Evolutionary conservation across 2,797 vertebrate genomes (phyloP).

Genomic region (Rhabdophis nuchalis): DNA sequence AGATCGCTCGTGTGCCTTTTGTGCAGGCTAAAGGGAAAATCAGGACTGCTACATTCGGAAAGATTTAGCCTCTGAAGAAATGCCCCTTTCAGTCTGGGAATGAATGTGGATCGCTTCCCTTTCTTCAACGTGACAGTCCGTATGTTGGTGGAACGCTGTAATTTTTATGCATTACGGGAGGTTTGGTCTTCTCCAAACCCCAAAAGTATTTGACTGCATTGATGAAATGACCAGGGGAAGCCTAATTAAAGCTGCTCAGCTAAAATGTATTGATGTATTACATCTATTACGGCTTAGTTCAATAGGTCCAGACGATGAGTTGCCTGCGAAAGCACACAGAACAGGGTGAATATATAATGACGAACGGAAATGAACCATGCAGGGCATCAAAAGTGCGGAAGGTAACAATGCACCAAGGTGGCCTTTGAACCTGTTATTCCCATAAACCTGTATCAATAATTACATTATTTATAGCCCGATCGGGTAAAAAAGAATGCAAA

Average conservation of each 20-base stretch:
- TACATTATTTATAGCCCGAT: constrained; percentile 35
- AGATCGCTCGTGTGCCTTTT: neutral
- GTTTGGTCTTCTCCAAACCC: constrained; percentile 81
- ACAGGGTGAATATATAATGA: constrained; percentile 94
- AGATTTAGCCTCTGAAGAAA: neutral
- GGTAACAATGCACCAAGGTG: constrained; percentile 63
- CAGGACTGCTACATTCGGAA: constrained; percentile 3
- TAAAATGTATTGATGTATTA: constrained; percentile 99
- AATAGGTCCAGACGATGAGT: constrained; percentile 87
- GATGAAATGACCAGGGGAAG: constrained; percentile 95
- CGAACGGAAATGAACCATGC: constrained; percentile 53
- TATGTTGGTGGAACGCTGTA: constrained; percentile 60
- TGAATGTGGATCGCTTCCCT: constrained; percentile 69
- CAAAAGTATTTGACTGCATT: constrained; percentile 79
- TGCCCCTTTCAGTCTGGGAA: constrained; percentile 51
- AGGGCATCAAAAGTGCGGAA: constrained; percentile 64
- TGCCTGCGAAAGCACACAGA: constrained; percentile 85
- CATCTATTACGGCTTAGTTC: constrained; percentile 95
- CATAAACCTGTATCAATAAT: constrained; percentile 18
- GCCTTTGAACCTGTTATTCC: constrained; percentile 38
- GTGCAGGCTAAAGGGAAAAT: neutral
- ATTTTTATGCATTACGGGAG: constrained; percentile 86
- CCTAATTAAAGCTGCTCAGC: constrained; percentile 99
- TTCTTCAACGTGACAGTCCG: constrained; percentile 67
- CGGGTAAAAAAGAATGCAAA: neutral